Evolutionary conservation across 2,888 invertebrate species (phyloP).

Genomic region (Sipunculus nudus): DNA sequence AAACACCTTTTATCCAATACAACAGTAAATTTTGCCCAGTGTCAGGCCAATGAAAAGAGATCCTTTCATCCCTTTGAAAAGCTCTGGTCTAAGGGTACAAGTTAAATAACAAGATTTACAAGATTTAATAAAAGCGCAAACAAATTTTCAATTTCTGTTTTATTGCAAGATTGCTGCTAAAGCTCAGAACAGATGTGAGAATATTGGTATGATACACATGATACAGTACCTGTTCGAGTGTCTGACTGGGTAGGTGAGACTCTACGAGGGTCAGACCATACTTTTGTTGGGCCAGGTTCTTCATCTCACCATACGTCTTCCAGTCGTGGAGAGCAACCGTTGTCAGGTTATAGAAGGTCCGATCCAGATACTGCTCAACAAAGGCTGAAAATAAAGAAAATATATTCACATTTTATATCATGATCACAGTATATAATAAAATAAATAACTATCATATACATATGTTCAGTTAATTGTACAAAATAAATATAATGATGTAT

Average conservation of each 20-base stretch:
- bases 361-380: slow-evolving; percentile 91
- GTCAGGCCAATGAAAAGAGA: too few relatives aligned
- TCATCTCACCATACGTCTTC: slow-evolving; percentile 97
- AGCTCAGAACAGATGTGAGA: too few relatives aligned
- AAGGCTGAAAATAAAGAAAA: slow-evolving; percentile 60
- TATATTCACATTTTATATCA: slow-evolving; percentile 1
- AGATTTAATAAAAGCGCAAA: too few relatives aligned
- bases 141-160: too few relatives aligned
- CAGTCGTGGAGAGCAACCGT: slow-evolving; percentile 97
- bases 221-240: slow-evolving; percentile 90
- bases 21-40: too few relatives aligned
- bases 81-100: too few relatives aligned
- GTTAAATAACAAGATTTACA: too few relatives aligned
- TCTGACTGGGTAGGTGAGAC: slow-evolving; percentile 94
- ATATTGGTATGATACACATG: too few relatives aligned
- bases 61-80: too few relatives aligned
- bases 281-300: slow-evolving; percentile 86
- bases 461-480: background rate
- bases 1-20: too few relatives aligned
- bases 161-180: too few relatives aligned
- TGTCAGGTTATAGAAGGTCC: slow-evolving; percentile 95
- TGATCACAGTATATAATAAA: background rate
- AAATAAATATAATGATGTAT: too few relatives aligned
- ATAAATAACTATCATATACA: background rate
- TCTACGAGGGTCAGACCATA: slow-evolving; percentile 84